phyloP scores from a whole-genome alignment of 2,797 vertebrate genomes.

The Tarsius wallacei region DNA sequence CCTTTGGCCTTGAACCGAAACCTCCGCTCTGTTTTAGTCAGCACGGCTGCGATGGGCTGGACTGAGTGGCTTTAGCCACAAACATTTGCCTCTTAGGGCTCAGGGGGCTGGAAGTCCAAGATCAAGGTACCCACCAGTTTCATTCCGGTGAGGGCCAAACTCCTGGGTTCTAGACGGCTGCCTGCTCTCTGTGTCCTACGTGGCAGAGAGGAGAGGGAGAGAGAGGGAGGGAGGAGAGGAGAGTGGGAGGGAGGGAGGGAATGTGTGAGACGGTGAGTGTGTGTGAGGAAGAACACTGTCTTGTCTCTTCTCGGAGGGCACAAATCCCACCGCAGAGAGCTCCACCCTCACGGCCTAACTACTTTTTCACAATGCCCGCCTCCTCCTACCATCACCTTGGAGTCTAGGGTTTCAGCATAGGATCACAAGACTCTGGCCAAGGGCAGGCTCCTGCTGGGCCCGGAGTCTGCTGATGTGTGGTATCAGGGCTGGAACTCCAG shows the following conservation, averaged over 20 bases:
- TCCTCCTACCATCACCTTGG: not conserved
- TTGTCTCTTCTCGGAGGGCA: not conserved
- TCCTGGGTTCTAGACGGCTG: not conserved
- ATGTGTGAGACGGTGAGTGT: too few relatives aligned
- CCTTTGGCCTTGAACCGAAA: not conserved
- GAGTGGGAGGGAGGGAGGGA: not conserved
- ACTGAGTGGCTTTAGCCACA: not conserved
- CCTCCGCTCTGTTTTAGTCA: not conserved
- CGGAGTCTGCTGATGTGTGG: not conserved
- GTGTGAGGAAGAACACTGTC: not conserved
- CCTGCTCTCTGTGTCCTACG: not conserved
- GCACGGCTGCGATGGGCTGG: accelerated
- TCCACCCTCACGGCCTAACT: not conserved
- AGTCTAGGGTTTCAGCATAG: not conserved
- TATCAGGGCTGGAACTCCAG: not conserved
- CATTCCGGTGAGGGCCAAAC: not conserved
- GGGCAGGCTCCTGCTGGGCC: not conserved
- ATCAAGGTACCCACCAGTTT: not conserved
- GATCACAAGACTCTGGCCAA: not conserved
- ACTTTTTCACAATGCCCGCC: not conserved
- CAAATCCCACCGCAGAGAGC: not conserved
- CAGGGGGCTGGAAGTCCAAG: not conserved
- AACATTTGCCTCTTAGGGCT: not conserved
- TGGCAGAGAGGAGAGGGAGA: not conserved
- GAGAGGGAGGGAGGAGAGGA: not conserved